phyloP scores from a whole-genome alignment of 2,113 vertebrate genomes.

The Onychostoma macrolepis region DNA sequence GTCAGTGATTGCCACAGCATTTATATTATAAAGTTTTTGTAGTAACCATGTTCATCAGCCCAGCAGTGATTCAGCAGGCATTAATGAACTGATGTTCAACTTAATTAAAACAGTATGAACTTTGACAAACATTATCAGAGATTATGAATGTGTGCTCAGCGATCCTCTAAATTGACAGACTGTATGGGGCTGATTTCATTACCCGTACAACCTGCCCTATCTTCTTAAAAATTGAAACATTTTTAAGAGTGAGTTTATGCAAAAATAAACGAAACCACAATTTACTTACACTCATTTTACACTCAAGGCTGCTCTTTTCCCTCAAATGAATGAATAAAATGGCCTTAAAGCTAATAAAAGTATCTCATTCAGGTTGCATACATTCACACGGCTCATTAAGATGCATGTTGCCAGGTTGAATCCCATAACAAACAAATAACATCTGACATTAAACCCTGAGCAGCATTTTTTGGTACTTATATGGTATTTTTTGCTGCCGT shows the following conservation, averaged over 20 bases:
- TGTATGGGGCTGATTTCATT: neutral
- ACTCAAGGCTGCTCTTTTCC: neutral
- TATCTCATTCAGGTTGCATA: neutral
- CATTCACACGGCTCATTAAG: neutral
- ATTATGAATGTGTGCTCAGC: neutral
- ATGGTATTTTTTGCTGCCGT: too few relatives aligned
- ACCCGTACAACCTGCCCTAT: neutral
- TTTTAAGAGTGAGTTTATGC: neutral
- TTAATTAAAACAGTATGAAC: neutral
- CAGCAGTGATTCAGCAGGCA: neutral
- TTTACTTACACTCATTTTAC: neutral
- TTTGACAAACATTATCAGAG: neutral
- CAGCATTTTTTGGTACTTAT: neutral
- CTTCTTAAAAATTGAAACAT: neutral
- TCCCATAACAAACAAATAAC: neutral
- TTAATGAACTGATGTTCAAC: slow-evolving; percentile 2
- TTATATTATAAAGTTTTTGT: neutral
- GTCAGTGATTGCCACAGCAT: neutral
- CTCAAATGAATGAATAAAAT: neutral
- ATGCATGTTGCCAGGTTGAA: neutral
- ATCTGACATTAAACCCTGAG: neutral
- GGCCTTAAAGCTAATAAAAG: neutral
- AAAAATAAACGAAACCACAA: neutral
- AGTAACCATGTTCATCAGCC: neutral
- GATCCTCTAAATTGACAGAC: neutral